A percentile compares a stretch with the other conserved stretches of the same genome.
Evolutionary conservation across 2,797 vertebrate genomes (phyloP).

Genomic region (Pteronotus mesoamericanus): DNA sequence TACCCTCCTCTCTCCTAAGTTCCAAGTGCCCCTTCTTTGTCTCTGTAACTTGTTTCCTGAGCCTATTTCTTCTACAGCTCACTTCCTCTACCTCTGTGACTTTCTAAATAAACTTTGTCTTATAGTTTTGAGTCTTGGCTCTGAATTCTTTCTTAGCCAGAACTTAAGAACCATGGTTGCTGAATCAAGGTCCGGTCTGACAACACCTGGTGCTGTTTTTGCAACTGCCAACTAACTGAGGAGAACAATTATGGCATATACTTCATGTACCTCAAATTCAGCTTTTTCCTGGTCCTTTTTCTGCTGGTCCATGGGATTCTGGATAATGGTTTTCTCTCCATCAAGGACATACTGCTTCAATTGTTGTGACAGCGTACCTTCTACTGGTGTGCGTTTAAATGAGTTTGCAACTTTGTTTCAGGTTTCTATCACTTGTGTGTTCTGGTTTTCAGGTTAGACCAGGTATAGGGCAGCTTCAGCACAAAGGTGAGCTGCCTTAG

Average conservation of each 20-base stretch:
- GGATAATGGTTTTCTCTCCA: conserved; percentile 98
- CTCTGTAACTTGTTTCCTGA: neutral
- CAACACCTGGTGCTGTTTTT: neutral
- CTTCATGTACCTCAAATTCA: conserved; percentile 97
- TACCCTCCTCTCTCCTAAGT: neutral
- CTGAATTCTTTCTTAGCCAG: neutral
- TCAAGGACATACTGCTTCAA: conserved; percentile 97
- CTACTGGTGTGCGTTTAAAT: conserved; percentile 95
- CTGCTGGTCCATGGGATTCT: conserved; percentile 97
- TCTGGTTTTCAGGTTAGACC: conserved; percentile 96
- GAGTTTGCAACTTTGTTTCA: conserved; percentile 99
- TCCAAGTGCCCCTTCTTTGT: neutral
- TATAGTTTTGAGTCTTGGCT: neutral
- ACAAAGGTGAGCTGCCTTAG: conserved; percentile 95
- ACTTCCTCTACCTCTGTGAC: neutral
- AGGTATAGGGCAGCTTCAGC: conserved; percentile 95
- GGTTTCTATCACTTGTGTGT: conserved; percentile 96
- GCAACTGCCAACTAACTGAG: neutral
- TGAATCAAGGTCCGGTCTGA: neutral
- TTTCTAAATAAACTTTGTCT: neutral
- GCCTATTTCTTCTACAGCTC: neutral
- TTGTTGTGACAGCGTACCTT: conserved; percentile 98
- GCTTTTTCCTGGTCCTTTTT: conserved; percentile 99
- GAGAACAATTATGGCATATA: conserved; percentile 79
- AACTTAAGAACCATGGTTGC: neutral